A percentile compares a stretch with the other conserved stretches of the same genome.
Evolutionary conservation across 2,797 vertebrate species (phyloP).

Genomic region (Apogon talboti): DNA sequence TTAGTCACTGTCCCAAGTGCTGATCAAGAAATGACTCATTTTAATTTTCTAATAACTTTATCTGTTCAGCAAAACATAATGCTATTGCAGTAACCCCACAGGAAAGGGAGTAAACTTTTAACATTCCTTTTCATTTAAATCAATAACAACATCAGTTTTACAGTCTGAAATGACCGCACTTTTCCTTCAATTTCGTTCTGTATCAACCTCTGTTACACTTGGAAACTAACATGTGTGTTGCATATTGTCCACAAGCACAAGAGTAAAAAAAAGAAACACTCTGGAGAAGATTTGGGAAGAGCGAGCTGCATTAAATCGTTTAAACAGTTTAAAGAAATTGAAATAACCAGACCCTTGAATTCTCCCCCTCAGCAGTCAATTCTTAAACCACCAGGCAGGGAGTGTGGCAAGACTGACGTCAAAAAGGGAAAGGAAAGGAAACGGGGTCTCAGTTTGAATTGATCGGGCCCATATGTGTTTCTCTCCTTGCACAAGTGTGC

Average conservation of each 20-base stretch:
- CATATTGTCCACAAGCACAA: conserved; percentile 30
- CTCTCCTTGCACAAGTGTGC: conserved; percentile 10
- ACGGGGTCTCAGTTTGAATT: conserved; percentile 41
- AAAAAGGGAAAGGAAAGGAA: conserved; percentile 23
- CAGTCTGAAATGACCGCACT: conserved; percentile 21
- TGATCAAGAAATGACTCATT: conserved; percentile 31
- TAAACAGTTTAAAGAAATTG: conserved; percentile 24
- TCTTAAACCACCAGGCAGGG: conserved; percentile 39
- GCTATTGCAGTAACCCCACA: conserved; percentile 7
- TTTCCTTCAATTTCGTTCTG: conserved; percentile 10
- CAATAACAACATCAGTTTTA: conserved; percentile 41
- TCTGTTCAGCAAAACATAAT: conserved; percentile 33
- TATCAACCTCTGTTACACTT: conserved; percentile 12
- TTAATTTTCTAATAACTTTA: conserved; percentile 16
- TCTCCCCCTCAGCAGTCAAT: conserved; percentile 13
- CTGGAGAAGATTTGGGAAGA: conserved; percentile 32
- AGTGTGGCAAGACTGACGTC: conserved; percentile 34
- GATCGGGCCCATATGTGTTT: conserved; percentile 53
- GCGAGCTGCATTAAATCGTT: conserved; percentile 22
- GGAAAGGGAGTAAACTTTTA: conserved; percentile 42
- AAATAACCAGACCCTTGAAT: conserved; percentile 21
- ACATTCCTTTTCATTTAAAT: conserved; percentile 69
- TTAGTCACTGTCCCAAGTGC: background rate
- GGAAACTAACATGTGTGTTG: conserved; percentile 28
- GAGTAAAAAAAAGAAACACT: conserved; percentile 16